Evolutionary conservation across 2,797 vertebrate genomes (phyloP).

Genomic region (Prionace glauca): DNA sequence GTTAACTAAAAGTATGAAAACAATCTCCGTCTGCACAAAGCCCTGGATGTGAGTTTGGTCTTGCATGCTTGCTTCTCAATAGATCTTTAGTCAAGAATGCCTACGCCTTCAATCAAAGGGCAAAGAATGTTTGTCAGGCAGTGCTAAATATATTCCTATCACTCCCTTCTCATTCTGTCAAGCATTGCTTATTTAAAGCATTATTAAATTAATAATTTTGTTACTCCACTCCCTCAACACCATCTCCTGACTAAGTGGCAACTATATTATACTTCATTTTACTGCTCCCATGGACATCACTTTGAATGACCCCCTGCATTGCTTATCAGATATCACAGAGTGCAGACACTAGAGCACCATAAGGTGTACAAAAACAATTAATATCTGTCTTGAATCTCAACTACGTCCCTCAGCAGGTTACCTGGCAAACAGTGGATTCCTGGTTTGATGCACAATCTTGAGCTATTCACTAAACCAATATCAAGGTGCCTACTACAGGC

Average conservation of each 20-base stretch:
- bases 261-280: background rate
- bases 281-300: background rate
- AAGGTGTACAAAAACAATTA: conserved; percentile 14
- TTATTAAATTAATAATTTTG: background rate
- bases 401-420: background rate
- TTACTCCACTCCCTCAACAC: background rate
- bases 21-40: conserved; percentile 26
- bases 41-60: conserved; percentile 30
- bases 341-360: conserved; percentile 26
- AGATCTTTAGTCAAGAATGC: conserved; percentile 35
- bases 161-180: background rate
- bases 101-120: conserved; percentile 27
- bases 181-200: background rate
- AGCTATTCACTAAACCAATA: background rate
- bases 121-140: conserved; percentile 27
- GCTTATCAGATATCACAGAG: background rate
- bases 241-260: background rate
- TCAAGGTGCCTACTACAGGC: background rate
- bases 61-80: conserved; percentile 37
- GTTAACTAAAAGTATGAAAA: conserved; percentile 38
- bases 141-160: background rate
- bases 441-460: background rate
- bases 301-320: background rate
- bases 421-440: background rate
- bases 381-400: conserved; percentile 26